Percentiles rank a stretch among this genome's conserved stretches.
These are phyloP conservation scores for Antheraea pernyi DNA, from an alignment of 1,140 invertebrate genomes.

Conservation along the genomic window DNA sequence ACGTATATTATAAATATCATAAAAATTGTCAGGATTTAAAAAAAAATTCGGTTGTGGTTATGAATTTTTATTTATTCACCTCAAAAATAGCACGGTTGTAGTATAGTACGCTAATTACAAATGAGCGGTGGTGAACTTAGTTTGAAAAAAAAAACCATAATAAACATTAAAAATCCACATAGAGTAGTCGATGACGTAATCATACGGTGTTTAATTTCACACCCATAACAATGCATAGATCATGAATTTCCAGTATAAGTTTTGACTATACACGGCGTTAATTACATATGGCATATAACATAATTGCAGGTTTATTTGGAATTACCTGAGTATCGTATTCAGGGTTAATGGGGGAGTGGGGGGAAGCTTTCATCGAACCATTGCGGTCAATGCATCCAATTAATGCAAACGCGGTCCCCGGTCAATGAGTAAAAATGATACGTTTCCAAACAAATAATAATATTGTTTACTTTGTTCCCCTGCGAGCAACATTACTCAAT, in stretches of 20 bases:
- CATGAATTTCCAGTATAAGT: not conserved
- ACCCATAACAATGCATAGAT: not conserved
- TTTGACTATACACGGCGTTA: not conserved
- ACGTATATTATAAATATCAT: no score
- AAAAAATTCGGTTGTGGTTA: no score
- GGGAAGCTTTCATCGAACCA: slow-evolving; percentile 45
- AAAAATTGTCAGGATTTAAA: no score
- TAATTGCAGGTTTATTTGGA: slow-evolving; percentile 42
- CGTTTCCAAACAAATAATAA: slow-evolving; percentile 40
- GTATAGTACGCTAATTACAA: no score
- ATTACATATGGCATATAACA: not conserved
- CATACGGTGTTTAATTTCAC: not conserved
- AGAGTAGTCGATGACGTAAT: no score
- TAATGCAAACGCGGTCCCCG: slow-evolving; percentile 39
- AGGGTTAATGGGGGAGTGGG: slow-evolving; percentile 8
- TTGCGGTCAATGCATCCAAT: slow-evolving; percentile 59
- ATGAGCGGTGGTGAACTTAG: no score
- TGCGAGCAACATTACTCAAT: slow-evolving; percentile 19
- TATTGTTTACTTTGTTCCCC: slow-evolving; percentile 26
- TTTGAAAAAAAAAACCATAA: no score
- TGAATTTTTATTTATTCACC: no score
- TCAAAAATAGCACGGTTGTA: no score
- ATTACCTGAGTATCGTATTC: slow-evolving; percentile 57
- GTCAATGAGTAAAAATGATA: slow-evolving; percentile 44
- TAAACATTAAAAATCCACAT: no score